phyloP scores from a whole-genome alignment of 1,140 invertebrate species.

The Orchesella cincta region DNA sequence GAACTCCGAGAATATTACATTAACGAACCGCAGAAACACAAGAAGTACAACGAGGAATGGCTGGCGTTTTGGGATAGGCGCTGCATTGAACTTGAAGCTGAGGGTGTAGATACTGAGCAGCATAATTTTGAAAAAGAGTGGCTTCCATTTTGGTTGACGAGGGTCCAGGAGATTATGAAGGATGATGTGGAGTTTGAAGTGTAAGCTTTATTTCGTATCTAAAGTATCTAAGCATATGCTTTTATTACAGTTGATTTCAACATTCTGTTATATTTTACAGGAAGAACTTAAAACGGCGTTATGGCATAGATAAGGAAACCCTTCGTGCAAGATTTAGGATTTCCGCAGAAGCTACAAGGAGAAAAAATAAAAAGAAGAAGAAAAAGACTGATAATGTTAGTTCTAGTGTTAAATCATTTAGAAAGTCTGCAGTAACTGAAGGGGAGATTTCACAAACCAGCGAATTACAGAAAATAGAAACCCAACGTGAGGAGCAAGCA shows the following conservation, averaged over 20 bases:
- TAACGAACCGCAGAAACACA: background rate
- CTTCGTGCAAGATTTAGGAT: background rate
- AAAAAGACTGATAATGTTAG: background rate
- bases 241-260: background rate
- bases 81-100: conserved; percentile 16
- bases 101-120: background rate
- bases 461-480: too few relatives aligned
- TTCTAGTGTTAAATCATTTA: too few relatives aligned
- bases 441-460: too few relatives aligned
- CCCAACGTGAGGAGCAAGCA: too few relatives aligned
- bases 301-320: background rate
- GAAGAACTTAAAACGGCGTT: background rate
- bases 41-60: conserved; percentile 4
- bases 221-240: background rate
- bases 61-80: conserved; percentile 8
- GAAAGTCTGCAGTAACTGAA: too few relatives aligned
- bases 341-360: background rate
- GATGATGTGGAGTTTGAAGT: background rate
- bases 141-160: conserved; percentile 21
- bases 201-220: background rate
- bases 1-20: background rate
- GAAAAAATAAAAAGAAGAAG: conserved; percentile 20
- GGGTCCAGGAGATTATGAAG: conserved; percentile 14
- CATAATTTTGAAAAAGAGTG: background rate
- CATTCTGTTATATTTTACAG: background rate